Evolutionary conservation across 2,113 vertebrate genomes (phyloP).

Genomic region (Nipponia nippon): DNA sequence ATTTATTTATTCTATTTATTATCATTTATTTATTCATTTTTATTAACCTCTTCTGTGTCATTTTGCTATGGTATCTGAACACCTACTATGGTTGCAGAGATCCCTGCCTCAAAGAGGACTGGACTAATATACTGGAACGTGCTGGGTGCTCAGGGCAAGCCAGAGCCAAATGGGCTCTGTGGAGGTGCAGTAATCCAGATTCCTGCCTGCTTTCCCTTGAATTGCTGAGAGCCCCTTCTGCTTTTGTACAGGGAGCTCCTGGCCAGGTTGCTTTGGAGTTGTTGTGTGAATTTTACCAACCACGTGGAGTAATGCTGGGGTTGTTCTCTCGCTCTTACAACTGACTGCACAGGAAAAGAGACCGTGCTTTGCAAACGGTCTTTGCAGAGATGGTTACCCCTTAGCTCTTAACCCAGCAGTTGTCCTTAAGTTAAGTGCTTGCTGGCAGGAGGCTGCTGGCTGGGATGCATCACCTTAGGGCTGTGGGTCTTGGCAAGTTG

Average conservation of each 20-base stretch:
- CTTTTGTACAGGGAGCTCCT: background rate
- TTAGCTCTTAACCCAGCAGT: background rate
- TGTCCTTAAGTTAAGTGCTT: background rate
- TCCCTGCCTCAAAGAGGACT: background rate
- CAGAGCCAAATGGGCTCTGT: background rate
- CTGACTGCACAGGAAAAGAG: background rate
- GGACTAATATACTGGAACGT: background rate
- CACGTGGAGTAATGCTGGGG: background rate
- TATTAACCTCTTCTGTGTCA: background rate
- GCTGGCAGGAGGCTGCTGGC: background rate
- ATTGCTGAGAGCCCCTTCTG: background rate
- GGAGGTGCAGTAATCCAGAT: background rate
- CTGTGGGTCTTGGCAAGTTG: background rate
- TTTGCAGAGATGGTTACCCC: background rate
- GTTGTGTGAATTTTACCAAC: background rate
- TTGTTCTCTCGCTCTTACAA: background rate
- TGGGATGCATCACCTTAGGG: background rate
- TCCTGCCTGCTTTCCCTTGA: rapidly evolving
- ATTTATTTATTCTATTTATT: background rate
- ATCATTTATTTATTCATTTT: background rate
- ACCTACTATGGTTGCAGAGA: background rate
- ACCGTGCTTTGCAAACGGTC: background rate
- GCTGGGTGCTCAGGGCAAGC: background rate
- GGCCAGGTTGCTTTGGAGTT: background rate
- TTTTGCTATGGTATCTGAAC: background rate